Evolutionary conservation across 2,888 invertebrate species (phyloP).

Genomic region (Fissipunctia ypsillon): DNA sequence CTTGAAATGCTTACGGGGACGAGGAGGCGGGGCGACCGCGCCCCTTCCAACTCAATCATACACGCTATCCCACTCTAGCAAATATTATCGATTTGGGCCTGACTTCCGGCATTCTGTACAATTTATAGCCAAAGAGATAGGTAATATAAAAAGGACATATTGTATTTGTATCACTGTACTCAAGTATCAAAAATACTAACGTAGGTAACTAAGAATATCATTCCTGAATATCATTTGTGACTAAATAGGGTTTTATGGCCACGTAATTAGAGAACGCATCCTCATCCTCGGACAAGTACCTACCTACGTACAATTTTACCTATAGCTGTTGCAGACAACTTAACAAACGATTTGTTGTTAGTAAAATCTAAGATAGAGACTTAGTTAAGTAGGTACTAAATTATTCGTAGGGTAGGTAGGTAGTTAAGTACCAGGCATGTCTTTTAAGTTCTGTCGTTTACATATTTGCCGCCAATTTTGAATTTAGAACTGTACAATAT

Average conservation of each 20-base stretch:
- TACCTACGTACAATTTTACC: no score
- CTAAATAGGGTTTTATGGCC: no score
- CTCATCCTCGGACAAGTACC: no score
- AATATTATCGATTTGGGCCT: conserved; percentile 80
- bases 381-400: not conserved
- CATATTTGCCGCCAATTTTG: no score
- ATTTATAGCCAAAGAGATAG: conserved; percentile 14
- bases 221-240: no score
- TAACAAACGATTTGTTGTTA: not conserved
- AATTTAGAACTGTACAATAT: no score
- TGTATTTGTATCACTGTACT: not conserved
- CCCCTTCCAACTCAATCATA: conserved; percentile 70
- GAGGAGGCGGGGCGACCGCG: conserved; percentile 74
- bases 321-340: not conserved
- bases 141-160: conserved; percentile 9
- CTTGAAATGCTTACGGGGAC: conserved; percentile 47
- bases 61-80: conserved; percentile 75
- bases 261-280: not conserved
- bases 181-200: not conserved
- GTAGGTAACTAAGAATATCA: no score
- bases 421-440: no score
- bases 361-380: not conserved
- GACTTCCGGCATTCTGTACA: conserved; percentile 72
- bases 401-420: no score
- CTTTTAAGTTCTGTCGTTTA: no score